phyloP scores from a whole-genome alignment of 1,140 invertebrate genomes.

The Apis dorsata region DNA sequence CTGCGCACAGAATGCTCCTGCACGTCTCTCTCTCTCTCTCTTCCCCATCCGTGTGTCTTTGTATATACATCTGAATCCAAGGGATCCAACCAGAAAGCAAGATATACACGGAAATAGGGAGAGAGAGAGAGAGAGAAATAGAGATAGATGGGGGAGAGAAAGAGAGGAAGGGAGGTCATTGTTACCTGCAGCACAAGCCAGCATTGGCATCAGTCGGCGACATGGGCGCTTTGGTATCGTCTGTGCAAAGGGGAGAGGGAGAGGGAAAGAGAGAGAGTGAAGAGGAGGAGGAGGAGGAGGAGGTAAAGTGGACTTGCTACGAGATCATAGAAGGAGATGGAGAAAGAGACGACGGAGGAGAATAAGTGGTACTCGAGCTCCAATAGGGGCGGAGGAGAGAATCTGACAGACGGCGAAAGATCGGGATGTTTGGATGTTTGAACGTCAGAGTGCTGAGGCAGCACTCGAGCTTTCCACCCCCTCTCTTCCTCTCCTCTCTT shows the following conservation, averaged over 20 bases:
- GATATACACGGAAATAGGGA: neutral
- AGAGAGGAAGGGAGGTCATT: conserved; percentile 27
- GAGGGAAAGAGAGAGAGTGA: conserved; percentile 26
- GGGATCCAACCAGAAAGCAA: conserved; percentile 6
- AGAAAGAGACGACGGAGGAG: conserved; percentile 58
- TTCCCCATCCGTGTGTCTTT: conserved; percentile 25
- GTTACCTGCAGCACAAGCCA: conserved; percentile 44
- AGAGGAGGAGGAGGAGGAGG: conserved; percentile 30
- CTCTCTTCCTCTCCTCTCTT: conserved; percentile 1
- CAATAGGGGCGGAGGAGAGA: conserved; percentile 38
- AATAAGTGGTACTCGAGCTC: conserved; percentile 75
- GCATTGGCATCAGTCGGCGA: conserved; percentile 56
- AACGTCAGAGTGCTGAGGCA: conserved; percentile 77
- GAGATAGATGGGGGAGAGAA: neutral
- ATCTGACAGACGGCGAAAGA: conserved; percentile 77
- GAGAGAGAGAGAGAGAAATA: neutral
- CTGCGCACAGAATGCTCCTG: conserved; percentile 49
- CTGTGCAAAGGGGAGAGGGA: conserved; percentile 31
- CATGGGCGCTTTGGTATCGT: conserved; percentile 52
- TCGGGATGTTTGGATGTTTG: conserved; percentile 80
- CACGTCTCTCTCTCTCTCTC: conserved; percentile 4
- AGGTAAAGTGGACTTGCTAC: conserved; percentile 48
- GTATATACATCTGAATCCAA: conserved; percentile 41
- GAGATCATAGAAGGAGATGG: conserved; percentile 58
- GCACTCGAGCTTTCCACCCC: conserved; percentile 67